Base-by-base conservation (phyloP, 2,113 vertebrate genomes). In the Xiphias gladius region DNA sequence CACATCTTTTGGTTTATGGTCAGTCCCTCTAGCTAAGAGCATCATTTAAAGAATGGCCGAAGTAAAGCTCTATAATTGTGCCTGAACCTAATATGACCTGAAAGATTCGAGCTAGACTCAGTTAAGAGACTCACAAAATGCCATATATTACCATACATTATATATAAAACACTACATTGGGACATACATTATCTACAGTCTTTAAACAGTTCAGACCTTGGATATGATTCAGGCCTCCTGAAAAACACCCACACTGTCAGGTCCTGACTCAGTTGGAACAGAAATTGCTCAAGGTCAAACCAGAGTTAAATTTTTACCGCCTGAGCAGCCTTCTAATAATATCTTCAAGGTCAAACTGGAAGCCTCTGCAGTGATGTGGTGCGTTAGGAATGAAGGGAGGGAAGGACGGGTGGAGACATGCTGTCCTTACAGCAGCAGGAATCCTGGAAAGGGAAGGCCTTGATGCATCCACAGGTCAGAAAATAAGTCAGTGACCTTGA, bases 281-380 rank as follows among this genome's bases (percentile, higher is more conserved):
- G n/a, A 66, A 80, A 82, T 26, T 4, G 55, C 74, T 84, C 77
- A 78, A 91, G 90, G 81, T 89, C 83, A 85, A 70, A 73, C 0
- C 58, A 79, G 64, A 35, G 68, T 68, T 7, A 3, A 7, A 68
- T 70, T 50, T 79, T 84, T 19, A 32, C 69, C 10, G 55, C 72
- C 64, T 72, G 88, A 81, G 84, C 86, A 76, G 67, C 69, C 48
- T 57, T 76, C 90, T 91, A 87, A 90, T 86, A 86, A 89, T 88
- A 90, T 78, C 85, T 63, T 81, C 79, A 89, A 90, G 91, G 86
- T 92, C 85, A 79, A 65, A 81, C 63, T n/a, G 72, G 54, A 58
- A 84, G 72, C 81, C 62, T 83, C 80, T 52, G 81, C 87, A 82
- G 85, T 88, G 86, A 88, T 85, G 87, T 77, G 71, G 7, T 71